phyloP scores from a whole-genome alignment of 1,140 invertebrate genomes.

The Paralvinella palmiformis region DNA sequence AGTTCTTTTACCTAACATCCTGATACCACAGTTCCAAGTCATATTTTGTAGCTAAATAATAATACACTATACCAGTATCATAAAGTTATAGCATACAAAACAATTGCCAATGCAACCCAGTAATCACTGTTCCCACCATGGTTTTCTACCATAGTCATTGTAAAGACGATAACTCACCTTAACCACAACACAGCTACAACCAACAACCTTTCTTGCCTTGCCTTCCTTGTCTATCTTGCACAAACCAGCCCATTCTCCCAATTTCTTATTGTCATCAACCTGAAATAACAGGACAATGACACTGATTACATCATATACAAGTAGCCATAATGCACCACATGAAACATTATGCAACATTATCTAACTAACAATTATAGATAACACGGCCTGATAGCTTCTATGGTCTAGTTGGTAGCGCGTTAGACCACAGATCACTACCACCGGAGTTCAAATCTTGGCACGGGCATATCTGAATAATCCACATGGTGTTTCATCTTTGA shows the following conservation, averaged over 20 bases:
- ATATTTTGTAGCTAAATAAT: background rate
- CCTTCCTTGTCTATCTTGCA: conserved; percentile 99
- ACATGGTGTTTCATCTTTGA: too few species aligned
- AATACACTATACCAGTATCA: background rate
- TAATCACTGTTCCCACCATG: background rate
- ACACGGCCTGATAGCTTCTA: too few species aligned
- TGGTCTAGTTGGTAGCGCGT: too few species aligned
- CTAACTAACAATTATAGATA: too few species aligned
- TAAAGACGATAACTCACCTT: conserved; percentile 30
- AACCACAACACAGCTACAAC: conserved; percentile 96
- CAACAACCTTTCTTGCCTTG: conserved; percentile 97
- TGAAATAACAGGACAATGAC: conserved; percentile 23
- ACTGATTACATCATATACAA: too few species aligned
- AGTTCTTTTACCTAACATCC: background rate
- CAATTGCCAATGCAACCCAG: background rate
- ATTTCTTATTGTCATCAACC: conserved; percentile 97
- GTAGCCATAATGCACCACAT: conserved; percentile 3
- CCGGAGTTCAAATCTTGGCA: too few species aligned
- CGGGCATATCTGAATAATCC: too few species aligned
- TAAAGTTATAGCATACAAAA: background rate
- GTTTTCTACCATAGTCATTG: background rate
- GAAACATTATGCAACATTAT: too few species aligned
- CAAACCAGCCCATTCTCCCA: conserved; percentile 97
- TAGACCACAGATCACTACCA: too few species aligned
- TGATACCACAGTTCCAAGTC: background rate